A percentile compares a stretch with the other conserved stretches of the same genome.
phyloP scores from a whole-genome alignment of 2,113 vertebrate genomes.

The Gavialis gangeticus region DNA sequence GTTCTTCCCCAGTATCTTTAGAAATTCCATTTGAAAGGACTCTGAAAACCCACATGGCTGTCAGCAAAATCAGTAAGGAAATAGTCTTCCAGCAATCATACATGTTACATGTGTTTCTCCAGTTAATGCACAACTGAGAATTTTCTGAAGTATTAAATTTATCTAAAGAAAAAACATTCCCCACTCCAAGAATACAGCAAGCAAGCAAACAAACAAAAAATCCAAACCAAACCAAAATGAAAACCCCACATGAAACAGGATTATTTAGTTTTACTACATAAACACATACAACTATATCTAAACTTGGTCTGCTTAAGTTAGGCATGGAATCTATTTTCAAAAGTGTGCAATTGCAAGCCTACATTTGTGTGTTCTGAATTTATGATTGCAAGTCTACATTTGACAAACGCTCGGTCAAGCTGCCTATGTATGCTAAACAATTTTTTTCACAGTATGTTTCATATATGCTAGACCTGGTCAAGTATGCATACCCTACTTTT shows the following conservation, averaged over 20 bases:
- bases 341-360: rapidly evolving
- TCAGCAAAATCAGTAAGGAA: background rate
- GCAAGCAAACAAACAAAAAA: background rate
- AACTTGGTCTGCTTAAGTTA: background rate
- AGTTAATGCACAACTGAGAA: background rate
- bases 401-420: background rate
- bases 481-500: background rate
- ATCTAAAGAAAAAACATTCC: background rate
- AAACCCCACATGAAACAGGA: no score
- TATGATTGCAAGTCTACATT: background rate
- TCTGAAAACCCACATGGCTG: background rate
- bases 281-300: background rate
- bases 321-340: background rate
- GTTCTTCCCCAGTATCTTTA: background rate
- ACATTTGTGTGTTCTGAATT: rapidly evolving
- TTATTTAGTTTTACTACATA: no score
- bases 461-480: background rate
- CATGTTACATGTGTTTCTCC: background rate
- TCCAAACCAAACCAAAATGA: no score
- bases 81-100: background rate
- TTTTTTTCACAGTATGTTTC: background rate
- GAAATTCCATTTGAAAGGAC: background rate
- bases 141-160: background rate
- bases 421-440: background rate
- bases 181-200: background rate